Conservation (phyloP, 2,113 vertebrate species). For the Cyprinodon tularosa region DNA sequence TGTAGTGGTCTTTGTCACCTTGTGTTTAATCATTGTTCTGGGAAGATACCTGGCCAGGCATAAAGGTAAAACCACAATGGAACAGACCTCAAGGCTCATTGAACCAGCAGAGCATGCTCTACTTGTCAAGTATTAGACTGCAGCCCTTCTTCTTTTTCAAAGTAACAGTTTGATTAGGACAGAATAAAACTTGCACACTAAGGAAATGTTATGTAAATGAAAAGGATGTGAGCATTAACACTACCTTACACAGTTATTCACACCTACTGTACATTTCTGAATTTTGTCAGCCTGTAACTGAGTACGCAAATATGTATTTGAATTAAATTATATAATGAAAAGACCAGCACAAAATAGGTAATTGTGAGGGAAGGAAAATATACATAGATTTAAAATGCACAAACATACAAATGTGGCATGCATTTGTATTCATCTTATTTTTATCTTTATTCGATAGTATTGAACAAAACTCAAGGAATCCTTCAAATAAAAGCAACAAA, state of each 20-base stretch:
- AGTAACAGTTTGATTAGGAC: constrained; percentile 11
- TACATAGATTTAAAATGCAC: too few relatives aligned
- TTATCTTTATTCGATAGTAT: background rate
- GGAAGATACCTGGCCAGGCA: constrained; percentile 98
- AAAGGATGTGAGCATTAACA: background rate
- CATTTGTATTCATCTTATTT: too few relatives aligned
- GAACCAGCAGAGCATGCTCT: constrained; percentile 25
- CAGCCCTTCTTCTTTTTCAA: constrained; percentile 15
- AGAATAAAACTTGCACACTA: background rate
- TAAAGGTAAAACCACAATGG: constrained; percentile 88
- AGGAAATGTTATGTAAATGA: background rate
- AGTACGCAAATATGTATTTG: background rate
- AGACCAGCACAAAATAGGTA: background rate
- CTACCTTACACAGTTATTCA: too few relatives aligned
- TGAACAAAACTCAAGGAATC: background rate
- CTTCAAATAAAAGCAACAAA: too few relatives aligned
- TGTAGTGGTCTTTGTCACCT: constrained; percentile 96
- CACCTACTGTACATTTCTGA: background rate
- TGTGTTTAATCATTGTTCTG: constrained; percentile 98
- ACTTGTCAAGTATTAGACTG: constrained; percentile 30
- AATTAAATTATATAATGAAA: background rate
- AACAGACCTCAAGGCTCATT: constrained; percentile 27
- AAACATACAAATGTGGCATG: too few relatives aligned
- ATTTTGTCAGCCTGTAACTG: background rate
- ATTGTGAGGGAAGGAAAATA: background rate